A percentile compares a stretch with the other conserved stretches of the same genome.
Conservation (phyloP, 1,140 invertebrate species). For the Zelostemma sp. region DNA sequence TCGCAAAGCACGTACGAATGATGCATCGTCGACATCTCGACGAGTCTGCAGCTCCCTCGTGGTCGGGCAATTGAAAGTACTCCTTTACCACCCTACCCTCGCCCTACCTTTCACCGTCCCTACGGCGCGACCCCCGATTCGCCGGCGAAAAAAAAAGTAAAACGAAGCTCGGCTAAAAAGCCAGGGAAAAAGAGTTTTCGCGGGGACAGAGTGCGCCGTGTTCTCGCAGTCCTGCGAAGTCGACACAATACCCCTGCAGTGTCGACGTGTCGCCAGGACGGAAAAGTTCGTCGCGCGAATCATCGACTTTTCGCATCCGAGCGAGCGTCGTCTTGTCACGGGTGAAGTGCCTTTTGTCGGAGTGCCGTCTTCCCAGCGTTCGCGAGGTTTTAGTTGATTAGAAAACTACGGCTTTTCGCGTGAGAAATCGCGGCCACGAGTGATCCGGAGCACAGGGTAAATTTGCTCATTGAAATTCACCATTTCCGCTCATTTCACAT, state of each 20-base stretch:
- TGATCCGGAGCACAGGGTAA: no score
- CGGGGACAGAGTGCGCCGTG: slow-evolving; percentile 25
- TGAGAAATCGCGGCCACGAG: no score
- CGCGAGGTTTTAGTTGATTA: no score
- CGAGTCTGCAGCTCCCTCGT: slow-evolving; percentile 48
- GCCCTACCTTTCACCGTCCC: slow-evolving; percentile 12
- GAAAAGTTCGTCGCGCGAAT: slow-evolving; percentile 40
- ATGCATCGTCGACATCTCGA: slow-evolving; percentile 40
- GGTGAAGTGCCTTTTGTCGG: no score
- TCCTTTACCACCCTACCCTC: slow-evolving; percentile 11
- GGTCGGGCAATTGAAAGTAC: slow-evolving; percentile 52
- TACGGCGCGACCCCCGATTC: slow-evolving; percentile 41
- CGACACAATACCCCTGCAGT: slow-evolving; percentile 18
- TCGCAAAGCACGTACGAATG: slow-evolving; percentile 45
- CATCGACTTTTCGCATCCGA: slow-evolving; percentile 28
- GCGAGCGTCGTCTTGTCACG: slow-evolving; percentile 27
- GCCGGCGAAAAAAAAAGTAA: slow-evolving; percentile 1
- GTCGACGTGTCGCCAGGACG: slow-evolving; percentile 32
- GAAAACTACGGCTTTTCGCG: no score
- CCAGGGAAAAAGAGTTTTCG: slow-evolving; percentile 33
- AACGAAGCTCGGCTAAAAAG: no score
- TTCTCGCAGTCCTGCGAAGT: slow-evolving; percentile 15
- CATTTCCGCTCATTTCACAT: no score
- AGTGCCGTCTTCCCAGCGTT: no score
- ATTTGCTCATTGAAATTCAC: no score